A percentile compares a stretch with the other conserved stretches of the same genome.
Evolutionary conservation across 2,888 invertebrate species (phyloP).

Genomic region (Leptopilina drosophilae): DNA sequence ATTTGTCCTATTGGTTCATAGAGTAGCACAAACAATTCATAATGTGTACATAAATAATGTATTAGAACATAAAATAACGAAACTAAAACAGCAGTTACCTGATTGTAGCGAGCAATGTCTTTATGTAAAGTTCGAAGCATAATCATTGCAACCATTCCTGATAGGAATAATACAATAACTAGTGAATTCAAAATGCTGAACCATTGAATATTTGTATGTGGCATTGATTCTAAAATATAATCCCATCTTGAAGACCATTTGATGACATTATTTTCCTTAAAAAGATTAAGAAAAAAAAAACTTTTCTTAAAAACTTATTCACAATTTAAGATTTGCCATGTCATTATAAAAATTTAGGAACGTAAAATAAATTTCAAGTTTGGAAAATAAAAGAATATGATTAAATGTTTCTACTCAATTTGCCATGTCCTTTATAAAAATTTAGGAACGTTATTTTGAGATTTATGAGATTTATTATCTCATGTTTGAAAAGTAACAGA

Average conservation of each 20-base stretch:
- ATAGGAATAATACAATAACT: conserved; percentile 96
- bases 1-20: too few species aligned
- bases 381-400: neutral
- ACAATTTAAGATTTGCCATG: conserved; percentile 8
- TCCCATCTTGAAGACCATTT: conserved; percentile 99
- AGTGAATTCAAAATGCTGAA: conserved; percentile 98
- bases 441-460: too few species aligned
- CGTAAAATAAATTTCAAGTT: too few species aligned
- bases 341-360: too few species aligned
- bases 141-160: conserved; percentile 99
- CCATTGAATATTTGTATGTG: conserved; percentile 99
- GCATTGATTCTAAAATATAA: conserved; percentile 98
- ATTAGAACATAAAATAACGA: neutral
- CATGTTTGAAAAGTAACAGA: too few species aligned
- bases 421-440: neutral
- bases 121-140: conserved; percentile 96
- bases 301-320: too few species aligned
- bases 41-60: too few species aligned
- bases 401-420: neutral
- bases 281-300: too few species aligned
- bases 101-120: conserved; percentile 99
- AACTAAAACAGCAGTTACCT: conserved; percentile 78
- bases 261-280: conserved; percentile 85
- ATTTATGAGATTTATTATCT: too few species aligned
- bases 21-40: too few species aligned